Evolutionary conservation across 2,113 vertebrate species (phyloP), one percentile per base, ranked within the genome.

Genomic region (Poicephalus meyeri): DNA sequence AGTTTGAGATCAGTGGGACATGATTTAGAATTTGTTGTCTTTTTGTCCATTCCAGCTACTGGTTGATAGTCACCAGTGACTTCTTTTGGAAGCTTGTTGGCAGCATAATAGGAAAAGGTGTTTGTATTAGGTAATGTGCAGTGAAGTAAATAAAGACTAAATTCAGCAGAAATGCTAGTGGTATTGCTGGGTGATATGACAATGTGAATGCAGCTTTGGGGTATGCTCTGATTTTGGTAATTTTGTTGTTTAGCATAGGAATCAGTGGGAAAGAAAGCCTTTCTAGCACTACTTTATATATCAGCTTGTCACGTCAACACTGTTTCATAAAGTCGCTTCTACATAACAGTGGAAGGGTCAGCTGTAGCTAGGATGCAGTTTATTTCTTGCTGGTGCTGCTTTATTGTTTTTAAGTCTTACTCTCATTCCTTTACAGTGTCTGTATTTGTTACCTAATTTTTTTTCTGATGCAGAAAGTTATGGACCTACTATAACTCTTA

Each of bases 281-380:
- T 58, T 63, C n/a, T 49, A 58, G 56, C 64, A 28, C 37, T 64
- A 60, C 55, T 39, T 52, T 20, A 2, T 29, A 1, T 13, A 9
- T 55, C 35, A 42, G 13, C 63, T 86, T 26, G 10, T 79, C 65
- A 7, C 24, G 9, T 16, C 21, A 23, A 9, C 26, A 5, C 31
- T 9, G 20, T 33, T 68, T 16, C 2, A 0, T 17, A 10, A 19
- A 2, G 35, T 33, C 24, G 68, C 66, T 50, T 42, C 42, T 20
- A 1, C 19, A 0, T 41, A 12, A 26, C 9, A 18, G 0, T 2
- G 25, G 16, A 8, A 49, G 1, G 37, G 11, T 3, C 15, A 5
- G 3, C 55, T 63, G 47, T 37, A 52, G 71, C 28, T 80, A 7
- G 53, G 58, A 26, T 24, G 46, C 33, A 5, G 4, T 10, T 79